phyloP scores from a whole-genome alignment of 2,888 invertebrate genomes.

The Ferdinandea cuprea region DNA sequence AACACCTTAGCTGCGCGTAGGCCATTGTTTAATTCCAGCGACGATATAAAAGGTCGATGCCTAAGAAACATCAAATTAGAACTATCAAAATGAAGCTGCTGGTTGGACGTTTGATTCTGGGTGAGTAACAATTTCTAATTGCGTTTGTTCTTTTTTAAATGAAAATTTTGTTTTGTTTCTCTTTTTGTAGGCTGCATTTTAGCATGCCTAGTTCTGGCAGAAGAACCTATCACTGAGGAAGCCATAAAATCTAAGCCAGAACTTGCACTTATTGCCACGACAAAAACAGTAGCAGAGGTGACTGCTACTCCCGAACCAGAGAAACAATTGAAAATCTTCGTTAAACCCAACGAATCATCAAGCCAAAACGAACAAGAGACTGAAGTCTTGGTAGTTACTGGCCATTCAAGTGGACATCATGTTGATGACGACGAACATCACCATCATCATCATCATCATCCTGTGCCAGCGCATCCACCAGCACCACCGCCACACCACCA shows the following conservation, averaged over 20 bases:
- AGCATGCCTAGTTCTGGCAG: conserved; percentile 39
- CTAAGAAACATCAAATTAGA: conserved; percentile 38
- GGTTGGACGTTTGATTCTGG: conserved; percentile 56
- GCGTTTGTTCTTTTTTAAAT: neutral
- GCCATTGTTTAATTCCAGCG: neutral
- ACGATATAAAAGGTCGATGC: conserved; percentile 59
- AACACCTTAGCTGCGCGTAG: conserved; percentile 8
- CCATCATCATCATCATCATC: neutral
- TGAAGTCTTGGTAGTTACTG: conserved; percentile 22
- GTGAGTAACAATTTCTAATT: conserved; percentile 26
- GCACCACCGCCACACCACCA: neutral
- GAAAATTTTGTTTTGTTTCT: neutral
- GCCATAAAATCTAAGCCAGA: neutral
- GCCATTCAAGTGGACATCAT: conserved; percentile 1
- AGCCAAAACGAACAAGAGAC: neutral
- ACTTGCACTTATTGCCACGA: too few relatives aligned
- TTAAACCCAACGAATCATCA: neutral
- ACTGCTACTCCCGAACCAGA: neutral
- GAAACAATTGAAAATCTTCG: conserved; percentile 4
- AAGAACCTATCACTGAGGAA: conserved; percentile 3
- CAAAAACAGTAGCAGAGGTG: neutral
- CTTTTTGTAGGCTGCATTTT: conserved; percentile 23
- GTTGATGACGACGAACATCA: too few relatives aligned
- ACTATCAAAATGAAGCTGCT: conserved; percentile 66
- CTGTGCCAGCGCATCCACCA: conserved; percentile 3